phyloP scores from a whole-genome alignment of 2,113 vertebrate species.

The Halcyon malimbica region DNA sequence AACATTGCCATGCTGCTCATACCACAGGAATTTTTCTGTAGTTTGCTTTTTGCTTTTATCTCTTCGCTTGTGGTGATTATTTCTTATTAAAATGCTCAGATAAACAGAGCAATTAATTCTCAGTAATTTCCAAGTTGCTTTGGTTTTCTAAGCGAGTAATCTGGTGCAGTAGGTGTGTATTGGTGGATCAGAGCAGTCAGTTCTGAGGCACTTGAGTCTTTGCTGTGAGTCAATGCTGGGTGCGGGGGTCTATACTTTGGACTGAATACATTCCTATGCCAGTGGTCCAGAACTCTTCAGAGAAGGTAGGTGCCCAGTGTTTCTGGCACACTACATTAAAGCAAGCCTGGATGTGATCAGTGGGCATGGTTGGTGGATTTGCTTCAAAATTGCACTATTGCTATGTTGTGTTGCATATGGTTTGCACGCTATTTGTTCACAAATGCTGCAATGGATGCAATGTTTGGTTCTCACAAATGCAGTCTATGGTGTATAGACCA shows the following conservation, averaged over 20 bases:
- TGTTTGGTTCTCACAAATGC: neutral
- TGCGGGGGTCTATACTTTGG: neutral
- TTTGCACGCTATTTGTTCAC: too few relatives aligned
- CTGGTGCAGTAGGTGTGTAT: neutral
- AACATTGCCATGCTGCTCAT: neutral
- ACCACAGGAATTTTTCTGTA: slow-evolving; percentile 1
- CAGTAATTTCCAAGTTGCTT: neutral
- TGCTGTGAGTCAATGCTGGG: neutral
- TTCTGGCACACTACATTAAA: rapidly evolving
- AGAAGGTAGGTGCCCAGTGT: neutral
- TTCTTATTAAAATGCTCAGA: neutral
- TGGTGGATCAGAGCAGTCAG: neutral
- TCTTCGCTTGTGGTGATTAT: neutral
- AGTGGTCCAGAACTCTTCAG: neutral
- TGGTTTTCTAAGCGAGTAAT: neutral
- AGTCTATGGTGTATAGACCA: neutral
- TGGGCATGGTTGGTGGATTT: neutral
- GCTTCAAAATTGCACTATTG: neutral
- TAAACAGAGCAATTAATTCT: neutral
- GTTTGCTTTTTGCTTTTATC: slow-evolving; percentile 42
- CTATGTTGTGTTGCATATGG: neutral
- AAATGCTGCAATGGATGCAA: neutral
- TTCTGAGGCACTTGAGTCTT: neutral
- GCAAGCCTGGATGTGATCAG: neutral
- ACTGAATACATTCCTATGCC: neutral